Base-by-base conservation (phyloP, 2,888 invertebrate genomes). In the Notodonta dromedarius region DNA sequence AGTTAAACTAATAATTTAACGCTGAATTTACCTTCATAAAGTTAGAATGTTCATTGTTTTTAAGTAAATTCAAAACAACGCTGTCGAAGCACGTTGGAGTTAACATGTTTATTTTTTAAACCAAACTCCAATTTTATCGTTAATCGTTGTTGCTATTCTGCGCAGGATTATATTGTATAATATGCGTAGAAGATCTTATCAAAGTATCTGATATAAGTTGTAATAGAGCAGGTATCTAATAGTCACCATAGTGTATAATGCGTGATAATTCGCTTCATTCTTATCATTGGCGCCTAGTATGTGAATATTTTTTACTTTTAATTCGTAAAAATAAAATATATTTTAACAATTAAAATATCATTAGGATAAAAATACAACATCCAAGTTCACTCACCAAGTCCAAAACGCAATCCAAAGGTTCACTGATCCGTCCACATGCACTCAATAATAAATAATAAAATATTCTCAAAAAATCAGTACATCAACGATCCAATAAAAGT, bases 401-500 rank as follows among this genome's bases (percentile, higher is more conserved):
- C 91, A 87, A 90, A 89, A 84, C 88, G 91, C 91, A 92, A 92
- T 92, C 92, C 92, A 92, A 92, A 86, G 80, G 80, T 82, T 86
- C 84, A 88, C 85, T 82, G 85, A 87, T 87, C 86, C 83, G 79
- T 86, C 88, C 85, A 89, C 87, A 87, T 83, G 84, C 71, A 88
- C 89, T 87, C 75, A 80, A 78, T 79, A 71, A 74, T 70, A 77
- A 78, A 76, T 76, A 80, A 76, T 74, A 79, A 78, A 71, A 69
- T 39, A 74, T 74, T 74, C 67, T 68, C 55, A 69, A 71, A 70
- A 66, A 66, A 66, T 77, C 73, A 70, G 62, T 68, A 39, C 57
- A 56, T 35, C 66, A 71, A 76, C 70, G 60, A 69, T 74, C 69
- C 69, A 67, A 72, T 71, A 72, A 76, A 65, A 70, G 58, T 61